Conservation (phyloP, 1,140 invertebrate species). For the Drosophila pectinifera region DNA sequence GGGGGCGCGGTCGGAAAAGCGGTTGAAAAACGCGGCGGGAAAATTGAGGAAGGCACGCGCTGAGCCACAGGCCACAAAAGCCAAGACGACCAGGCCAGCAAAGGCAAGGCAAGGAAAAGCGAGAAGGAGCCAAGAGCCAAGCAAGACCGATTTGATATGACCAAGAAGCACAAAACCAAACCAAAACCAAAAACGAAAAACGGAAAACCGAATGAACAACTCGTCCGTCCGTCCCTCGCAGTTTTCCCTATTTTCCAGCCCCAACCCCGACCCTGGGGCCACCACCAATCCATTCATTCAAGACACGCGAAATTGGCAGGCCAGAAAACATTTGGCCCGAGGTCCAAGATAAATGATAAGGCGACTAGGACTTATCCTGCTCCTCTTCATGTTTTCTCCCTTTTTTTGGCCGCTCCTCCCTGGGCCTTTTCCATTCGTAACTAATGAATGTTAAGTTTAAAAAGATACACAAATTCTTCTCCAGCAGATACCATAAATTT, state of each 20-base stretch:
- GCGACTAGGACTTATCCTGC: conserved; percentile 48
- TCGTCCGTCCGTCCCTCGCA: conserved; percentile 18
- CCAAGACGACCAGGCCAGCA: conserved; percentile 38
- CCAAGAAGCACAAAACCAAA: conserved; percentile 47
- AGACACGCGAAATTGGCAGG: conserved; percentile 57
- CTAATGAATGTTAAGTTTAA: conserved; percentile 72
- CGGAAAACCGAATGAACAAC: conserved; percentile 20
- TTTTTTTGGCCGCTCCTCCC: conserved; percentile 11
- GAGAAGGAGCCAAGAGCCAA: conserved; percentile 7
- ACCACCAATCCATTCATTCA: conserved; percentile 24
- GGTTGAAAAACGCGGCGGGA: conserved; percentile 19
- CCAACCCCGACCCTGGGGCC: conserved; percentile 2
- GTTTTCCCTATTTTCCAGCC: conserved; percentile 10
- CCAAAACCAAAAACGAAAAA: conserved; percentile 14
- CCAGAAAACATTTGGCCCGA: conserved; percentile 48
- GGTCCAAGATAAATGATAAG: conserved; percentile 80
- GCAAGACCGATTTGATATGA: conserved; percentile 54
- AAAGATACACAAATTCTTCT: conserved; percentile 50
- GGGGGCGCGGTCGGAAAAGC: background rate
- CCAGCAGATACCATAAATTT: conserved; percentile 32
- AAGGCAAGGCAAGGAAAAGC: conserved; percentile 22
- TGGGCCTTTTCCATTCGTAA: conserved; percentile 42
- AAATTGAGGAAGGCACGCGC: conserved; percentile 52
- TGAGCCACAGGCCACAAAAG: conserved; percentile 69
- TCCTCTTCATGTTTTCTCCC: background rate